These are phyloP conservation scores for Spisula subtruncata DNA, from an alignment of 2,888 invertebrate species.

Conservation along the genomic window DNA sequence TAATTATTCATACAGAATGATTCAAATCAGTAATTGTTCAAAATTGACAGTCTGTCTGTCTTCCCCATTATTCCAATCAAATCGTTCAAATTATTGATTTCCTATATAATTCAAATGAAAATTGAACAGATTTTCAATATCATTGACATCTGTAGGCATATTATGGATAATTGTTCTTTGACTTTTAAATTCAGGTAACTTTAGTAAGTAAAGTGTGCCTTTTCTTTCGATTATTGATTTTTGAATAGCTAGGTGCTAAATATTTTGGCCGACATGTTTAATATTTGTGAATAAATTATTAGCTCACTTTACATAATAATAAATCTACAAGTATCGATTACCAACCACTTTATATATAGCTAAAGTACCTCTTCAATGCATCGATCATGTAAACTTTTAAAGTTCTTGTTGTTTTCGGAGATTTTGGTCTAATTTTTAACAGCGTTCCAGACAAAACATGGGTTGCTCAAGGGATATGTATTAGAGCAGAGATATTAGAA, in stretches of 20 bases:
- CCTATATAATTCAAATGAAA: neutral
- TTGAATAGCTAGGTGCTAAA: neutral
- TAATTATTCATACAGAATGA: neutral
- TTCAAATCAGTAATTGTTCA: neutral
- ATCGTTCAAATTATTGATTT: neutral
- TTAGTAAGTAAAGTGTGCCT: neutral
- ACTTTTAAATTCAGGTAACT: neutral
- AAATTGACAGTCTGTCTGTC: neutral
- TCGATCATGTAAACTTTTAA: no score
- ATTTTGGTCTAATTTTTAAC: no score
- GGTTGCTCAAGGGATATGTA: no score
- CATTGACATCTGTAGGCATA: neutral
- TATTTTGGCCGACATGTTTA: neutral
- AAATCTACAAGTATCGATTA: neutral
- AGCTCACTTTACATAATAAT: neutral
- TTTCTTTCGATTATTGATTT: slow-evolving; percentile 1
- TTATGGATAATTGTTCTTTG: neutral
- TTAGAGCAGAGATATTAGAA: no score
- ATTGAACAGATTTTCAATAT: neutral
- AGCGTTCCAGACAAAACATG: no score
- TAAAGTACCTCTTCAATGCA: neutral
- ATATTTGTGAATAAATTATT: neutral
- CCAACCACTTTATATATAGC: neutral
- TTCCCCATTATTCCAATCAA: neutral
- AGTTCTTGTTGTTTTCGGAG: no score